Conservation (phyloP, 1,140 invertebrate species). For the Drosophila mojavensis region DNA sequence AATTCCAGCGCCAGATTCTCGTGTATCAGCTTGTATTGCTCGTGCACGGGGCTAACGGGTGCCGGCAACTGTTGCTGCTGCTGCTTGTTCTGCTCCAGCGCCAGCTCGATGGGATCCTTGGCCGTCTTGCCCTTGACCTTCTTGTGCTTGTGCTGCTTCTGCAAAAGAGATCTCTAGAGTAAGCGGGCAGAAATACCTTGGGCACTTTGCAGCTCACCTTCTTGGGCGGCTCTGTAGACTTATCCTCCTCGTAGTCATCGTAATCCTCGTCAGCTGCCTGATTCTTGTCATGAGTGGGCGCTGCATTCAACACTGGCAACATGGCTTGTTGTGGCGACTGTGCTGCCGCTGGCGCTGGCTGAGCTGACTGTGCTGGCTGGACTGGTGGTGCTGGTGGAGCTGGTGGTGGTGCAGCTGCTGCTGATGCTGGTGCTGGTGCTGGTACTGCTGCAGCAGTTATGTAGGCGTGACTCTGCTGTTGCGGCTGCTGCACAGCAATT, state of each 20-base stretch:
- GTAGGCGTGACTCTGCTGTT: constrained; percentile 49
- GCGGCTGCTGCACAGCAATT: constrained; percentile 43
- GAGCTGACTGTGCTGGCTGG: neutral
- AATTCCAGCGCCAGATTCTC: constrained; percentile 79
- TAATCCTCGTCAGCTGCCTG: constrained; percentile 71
- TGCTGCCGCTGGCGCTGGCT: neutral
- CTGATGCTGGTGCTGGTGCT: constrained; percentile 20
- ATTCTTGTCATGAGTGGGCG: constrained; percentile 53
- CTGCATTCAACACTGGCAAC: constrained; percentile 64
- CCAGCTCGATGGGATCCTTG: constrained; percentile 73
- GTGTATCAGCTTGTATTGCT: constrained; percentile 81
- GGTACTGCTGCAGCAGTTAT: constrained; percentile 29
- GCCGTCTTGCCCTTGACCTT: constrained; percentile 60
- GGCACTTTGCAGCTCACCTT: constrained; percentile 46
- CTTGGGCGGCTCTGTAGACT: constrained; percentile 80
- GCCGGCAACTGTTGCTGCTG: constrained; percentile 54
- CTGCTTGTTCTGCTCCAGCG: constrained; percentile 74
- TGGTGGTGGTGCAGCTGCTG: constrained; percentile 1
- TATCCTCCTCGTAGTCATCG: constrained; percentile 81
- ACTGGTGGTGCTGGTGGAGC: constrained; percentile 15
- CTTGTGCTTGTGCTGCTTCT: constrained; percentile 80
- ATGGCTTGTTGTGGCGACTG: constrained; percentile 52
- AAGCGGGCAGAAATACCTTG: neutral
- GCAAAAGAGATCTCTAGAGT: neutral
- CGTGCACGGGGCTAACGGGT: constrained; percentile 67